A percentile compares a stretch with the other conserved stretches of the same genome.
These are phyloP conservation scores for Drosophila barbarae DNA, from an alignment of 2,888 invertebrate genomes.

Conservation along the genomic window DNA sequence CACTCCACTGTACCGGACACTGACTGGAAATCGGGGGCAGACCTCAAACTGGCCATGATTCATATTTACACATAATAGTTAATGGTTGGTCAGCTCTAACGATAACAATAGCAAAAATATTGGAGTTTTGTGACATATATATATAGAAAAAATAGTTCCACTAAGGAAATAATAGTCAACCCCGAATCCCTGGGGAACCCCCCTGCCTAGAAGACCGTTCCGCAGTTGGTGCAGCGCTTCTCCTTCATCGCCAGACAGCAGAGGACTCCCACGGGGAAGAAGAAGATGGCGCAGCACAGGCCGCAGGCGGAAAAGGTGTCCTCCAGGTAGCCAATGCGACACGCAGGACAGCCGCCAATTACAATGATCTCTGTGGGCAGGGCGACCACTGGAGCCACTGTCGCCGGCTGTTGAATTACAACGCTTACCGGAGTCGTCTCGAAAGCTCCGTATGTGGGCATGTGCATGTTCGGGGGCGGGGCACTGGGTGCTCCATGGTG, in stretches of 20 bases:
- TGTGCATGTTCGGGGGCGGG: slow-evolving; percentile 76
- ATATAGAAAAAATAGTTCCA: slow-evolving; percentile 6
- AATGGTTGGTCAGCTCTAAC: slow-evolving; percentile 47
- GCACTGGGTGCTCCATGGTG: slow-evolving; percentile 59
- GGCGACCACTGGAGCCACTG: slow-evolving; percentile 80
- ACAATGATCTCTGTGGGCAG: slow-evolving; percentile 89
- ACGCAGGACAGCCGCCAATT: slow-evolving; percentile 93
- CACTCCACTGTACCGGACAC: slow-evolving; percentile 10
- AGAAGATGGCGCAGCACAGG: slow-evolving; percentile 83
- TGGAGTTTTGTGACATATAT: slow-evolving; percentile 27
- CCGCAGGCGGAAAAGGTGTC: slow-evolving; percentile 93
- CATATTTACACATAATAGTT: slow-evolving; percentile 41
- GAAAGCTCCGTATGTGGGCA: slow-evolving; percentile 80
- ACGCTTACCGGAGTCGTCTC: slow-evolving; percentile 83
- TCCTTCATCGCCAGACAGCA: slow-evolving; percentile 92
- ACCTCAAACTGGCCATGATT: slow-evolving; percentile 10
- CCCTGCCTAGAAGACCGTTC: slow-evolving; percentile 84
- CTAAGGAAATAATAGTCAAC: slow-evolving; percentile 14
- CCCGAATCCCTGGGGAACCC: not conserved
- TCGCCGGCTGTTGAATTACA: slow-evolving; percentile 78
- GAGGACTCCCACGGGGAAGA: slow-evolving; percentile 91
- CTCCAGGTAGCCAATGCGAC: slow-evolving; percentile 91
- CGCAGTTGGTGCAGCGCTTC: slow-evolving; percentile 92
- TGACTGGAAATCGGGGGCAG: slow-evolving; percentile 15
- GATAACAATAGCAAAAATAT: slow-evolving; percentile 46